phyloP scores from a whole-genome alignment of 2,888 invertebrate species.

The Leistus spinibarbis region DNA sequence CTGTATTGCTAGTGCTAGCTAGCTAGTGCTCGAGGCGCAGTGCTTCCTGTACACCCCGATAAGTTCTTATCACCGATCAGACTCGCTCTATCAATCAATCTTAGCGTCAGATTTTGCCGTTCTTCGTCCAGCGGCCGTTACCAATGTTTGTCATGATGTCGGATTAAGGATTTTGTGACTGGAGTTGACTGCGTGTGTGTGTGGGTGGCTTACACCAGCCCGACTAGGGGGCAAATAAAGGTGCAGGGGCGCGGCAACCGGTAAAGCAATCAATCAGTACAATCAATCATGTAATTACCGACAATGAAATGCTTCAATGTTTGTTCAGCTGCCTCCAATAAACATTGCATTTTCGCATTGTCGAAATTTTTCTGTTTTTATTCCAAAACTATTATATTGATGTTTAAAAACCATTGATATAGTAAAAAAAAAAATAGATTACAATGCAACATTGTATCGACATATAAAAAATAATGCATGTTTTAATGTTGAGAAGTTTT shows the following conservation, averaged over 20 bases:
- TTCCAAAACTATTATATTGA: too few species aligned
- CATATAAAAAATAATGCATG: too few species aligned
- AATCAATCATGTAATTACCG: constrained; percentile 37
- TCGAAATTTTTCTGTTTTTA: too few species aligned
- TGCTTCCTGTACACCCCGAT: background rate
- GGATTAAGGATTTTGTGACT: constrained; percentile 29
- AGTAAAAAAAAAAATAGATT: too few species aligned
- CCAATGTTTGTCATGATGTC: constrained; percentile 28
- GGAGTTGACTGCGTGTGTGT: background rate
- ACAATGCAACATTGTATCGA: too few species aligned
- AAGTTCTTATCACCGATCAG: constrained; percentile 42
- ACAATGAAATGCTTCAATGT: constrained; percentile 10
- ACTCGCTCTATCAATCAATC: constrained; percentile 57
- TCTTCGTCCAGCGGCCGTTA: constrained; percentile 24
- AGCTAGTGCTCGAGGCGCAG: background rate
- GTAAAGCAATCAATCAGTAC: constrained; percentile 20
- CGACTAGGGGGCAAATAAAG: background rate
- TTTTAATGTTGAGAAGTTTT: background rate
- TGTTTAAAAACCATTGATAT: too few species aligned
- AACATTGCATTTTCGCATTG: too few species aligned
- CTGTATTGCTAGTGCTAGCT: background rate
- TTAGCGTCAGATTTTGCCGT: constrained; percentile 52
- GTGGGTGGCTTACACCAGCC: background rate
- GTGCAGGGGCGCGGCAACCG: background rate
- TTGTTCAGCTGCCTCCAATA: constrained; percentile 22